Evolutionary conservation across 2,888 invertebrate genomes (phyloP), one percentile per base, ranked within the genome.

Genomic region (Teleiodes luculella): DNA sequence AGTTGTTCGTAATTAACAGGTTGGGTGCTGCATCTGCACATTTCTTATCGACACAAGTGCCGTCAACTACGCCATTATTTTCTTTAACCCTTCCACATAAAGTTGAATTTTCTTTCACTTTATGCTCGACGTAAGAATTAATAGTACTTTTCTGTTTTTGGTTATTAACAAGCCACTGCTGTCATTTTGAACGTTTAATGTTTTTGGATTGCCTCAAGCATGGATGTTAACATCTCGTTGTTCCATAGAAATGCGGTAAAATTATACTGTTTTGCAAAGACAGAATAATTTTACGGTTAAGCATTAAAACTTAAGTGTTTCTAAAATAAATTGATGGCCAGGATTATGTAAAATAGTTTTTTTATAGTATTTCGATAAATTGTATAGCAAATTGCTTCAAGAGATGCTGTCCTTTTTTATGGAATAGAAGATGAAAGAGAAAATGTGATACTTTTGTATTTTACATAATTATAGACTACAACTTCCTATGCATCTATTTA

Each of bases 1-100:
- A 78, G 76, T 76, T 68, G 74, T 67, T 69, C 64, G 68, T 79
- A 82, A 84, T 86, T 83, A 84, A 78, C 82, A 74, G 78, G 80
- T 78, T 79, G 73, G 68, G 66, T 57, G 54, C 64, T 64, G 67
- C 85, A 83, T 82, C 81, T 84, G 82, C 76, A 60, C 52, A 58
- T 53, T 64, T 53, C 58, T 52, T 60, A 63, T 57, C 59, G 52
- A 53, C 66, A 54, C 55, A 57, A 46, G 37, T 20, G 43, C 30
- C 50, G 37, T 18, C 20, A 10, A 1, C n/a, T 41, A 39, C 6
- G 37, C 43, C 3, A 59, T 59, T 37, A 49, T 13, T 3, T 36
- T 30, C 55, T 53, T 59, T 64, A 58, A 20, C 0, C 0, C 30
- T 5, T 28, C 28, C 30, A 6, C 0, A 7, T 60, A 66, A 47